Conservation (phyloP, 53 echinoderm and acorn worm genomes). For the Antedon mediterranea region DNA sequence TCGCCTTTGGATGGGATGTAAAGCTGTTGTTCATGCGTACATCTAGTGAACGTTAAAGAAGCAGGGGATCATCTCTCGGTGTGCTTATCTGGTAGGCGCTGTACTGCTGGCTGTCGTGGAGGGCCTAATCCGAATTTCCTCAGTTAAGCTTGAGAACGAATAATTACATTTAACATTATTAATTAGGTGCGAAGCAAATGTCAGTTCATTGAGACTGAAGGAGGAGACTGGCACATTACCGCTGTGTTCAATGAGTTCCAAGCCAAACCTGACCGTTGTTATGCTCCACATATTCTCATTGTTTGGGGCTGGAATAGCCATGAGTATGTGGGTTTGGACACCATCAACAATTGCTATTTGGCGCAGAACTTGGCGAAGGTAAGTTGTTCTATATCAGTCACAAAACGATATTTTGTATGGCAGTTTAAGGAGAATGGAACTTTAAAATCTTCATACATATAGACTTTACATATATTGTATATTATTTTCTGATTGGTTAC, state of each 20-base stretch:
- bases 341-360: conserved; percentile 70
- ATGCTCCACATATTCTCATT: conserved; percentile 86
- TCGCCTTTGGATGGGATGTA: too few relatives aligned
- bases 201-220: conserved; percentile 40
- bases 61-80: too few relatives aligned
- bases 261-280: conserved; percentile 58
- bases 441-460: too few relatives aligned
- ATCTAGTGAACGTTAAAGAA: too few relatives aligned
- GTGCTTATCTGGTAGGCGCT: too few relatives aligned
- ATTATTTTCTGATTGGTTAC: too few relatives aligned
- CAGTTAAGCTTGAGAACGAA: neutral
- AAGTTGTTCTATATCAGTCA: conserved; percentile 14
- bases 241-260: conserved; percentile 42
- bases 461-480: too few relatives aligned
- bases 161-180: neutral
- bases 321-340: conserved; percentile 99
- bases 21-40: too few relatives aligned
- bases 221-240: conserved; percentile 23
- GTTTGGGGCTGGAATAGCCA: conserved; percentile 94
- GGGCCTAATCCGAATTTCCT: too few relatives aligned
- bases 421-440: too few relatives aligned
- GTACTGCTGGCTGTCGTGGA: too few relatives aligned
- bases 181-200: conserved; percentile 82
- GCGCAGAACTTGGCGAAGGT: conserved; percentile 88
- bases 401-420: too few relatives aligned